These are phyloP conservation scores for Anoplopoma fimbria DNA, from an alignment of 2,113 vertebrate species.

Conservation along the genomic window DNA sequence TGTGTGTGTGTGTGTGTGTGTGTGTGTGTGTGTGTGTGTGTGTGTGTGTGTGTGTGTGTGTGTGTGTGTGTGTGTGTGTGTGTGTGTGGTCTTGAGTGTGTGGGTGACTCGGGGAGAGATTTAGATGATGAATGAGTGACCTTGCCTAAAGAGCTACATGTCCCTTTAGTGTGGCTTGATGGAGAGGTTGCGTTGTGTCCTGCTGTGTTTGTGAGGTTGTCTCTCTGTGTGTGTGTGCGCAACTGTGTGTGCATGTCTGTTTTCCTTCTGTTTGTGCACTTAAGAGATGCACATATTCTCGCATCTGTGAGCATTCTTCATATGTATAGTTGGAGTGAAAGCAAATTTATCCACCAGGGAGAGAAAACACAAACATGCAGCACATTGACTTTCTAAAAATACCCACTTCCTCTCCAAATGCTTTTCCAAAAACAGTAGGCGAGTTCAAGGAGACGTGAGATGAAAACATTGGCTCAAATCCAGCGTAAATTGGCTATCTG, in stretches of 20 bases:
- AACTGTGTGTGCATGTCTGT: slow-evolving; percentile 12
- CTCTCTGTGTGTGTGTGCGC: neutral
- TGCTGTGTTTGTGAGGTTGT: slow-evolving; percentile 29
- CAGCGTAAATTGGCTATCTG: slow-evolving; percentile 36
- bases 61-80: slow-evolving; percentile 14
- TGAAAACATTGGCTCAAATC: slow-evolving; percentile 68
- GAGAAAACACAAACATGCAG: slow-evolving; percentile 55
- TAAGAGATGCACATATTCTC: slow-evolving; percentile 50
- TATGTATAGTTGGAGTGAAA: slow-evolving; percentile 55
- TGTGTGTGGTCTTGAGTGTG: slow-evolving; percentile 22
- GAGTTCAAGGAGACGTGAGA: slow-evolving; percentile 60
- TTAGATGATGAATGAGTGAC: slow-evolving; percentile 78
- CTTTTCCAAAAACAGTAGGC: slow-evolving; percentile 50
- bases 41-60: slow-evolving; percentile 29
- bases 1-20: slow-evolving; percentile 1
- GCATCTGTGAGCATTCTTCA: slow-evolving; percentile 59
- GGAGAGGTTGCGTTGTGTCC: slow-evolving; percentile 53
- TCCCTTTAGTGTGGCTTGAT: slow-evolving; percentile 62
- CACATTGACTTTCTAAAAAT: slow-evolving; percentile 69
- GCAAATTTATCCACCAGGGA: slow-evolving; percentile 59
- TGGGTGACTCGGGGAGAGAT: slow-evolving; percentile 60
- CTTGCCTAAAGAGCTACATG: slow-evolving; percentile 75
- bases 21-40: slow-evolving; percentile 28
- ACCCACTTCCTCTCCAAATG: slow-evolving; percentile 55
- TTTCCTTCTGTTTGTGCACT: slow-evolving; percentile 29